Base-by-base conservation (phyloP, 2,888 invertebrate species). In the Hirtodrosophila histrioides region DNA sequence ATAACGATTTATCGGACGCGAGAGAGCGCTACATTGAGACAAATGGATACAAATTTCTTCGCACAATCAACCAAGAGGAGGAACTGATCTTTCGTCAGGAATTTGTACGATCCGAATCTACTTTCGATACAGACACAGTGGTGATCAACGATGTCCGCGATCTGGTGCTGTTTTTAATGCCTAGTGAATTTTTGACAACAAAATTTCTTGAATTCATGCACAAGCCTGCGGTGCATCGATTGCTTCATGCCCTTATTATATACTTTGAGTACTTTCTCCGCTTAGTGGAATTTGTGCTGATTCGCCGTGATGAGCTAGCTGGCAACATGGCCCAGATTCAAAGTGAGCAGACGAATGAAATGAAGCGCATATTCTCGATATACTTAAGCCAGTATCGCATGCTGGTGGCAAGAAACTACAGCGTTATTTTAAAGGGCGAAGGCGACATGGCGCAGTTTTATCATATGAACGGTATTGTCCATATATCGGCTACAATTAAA, bases 261-360 rank as follows among this genome's bases (percentile, higher is more conserved):
- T 92, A 92, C 70, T 91, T 92, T 29, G 91, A 92, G 63, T 82
- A 91, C 60, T 92, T 89, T 58, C 55, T 92, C n/a, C 89, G 89
- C 23, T 57, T 90, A 49, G 89, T 90, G 0, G 92, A 92, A 54
- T 91, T 88, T 60, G 67, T 90, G 10, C 67, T 92, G 1, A 88
- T 92, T 33, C 86, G 90, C 0, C 80, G 91, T 1, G 91, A 91
- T 61, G 91, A 92, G 57, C 74, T 89, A 3, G 57, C 76, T 0
- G 88, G 87, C 0, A 67, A 84, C 12, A 68, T 71, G 46, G 87
- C 88, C 0, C 89, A 89, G 60, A 72, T 91, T 8, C 89, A 91
- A 50, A 90, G 89, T 40, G 71, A 77, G 3, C 89, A 88, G 53
- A 89, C 90, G 5, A 82, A 76, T 2, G 71, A 89, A 49, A 86